A percentile compares a stretch with the other conserved stretches of the same genome.
These are phyloP conservation scores for Poeciliopsis gracilis DNA, from an alignment of 2,797 vertebrate species.

Conservation along the genomic window DNA sequence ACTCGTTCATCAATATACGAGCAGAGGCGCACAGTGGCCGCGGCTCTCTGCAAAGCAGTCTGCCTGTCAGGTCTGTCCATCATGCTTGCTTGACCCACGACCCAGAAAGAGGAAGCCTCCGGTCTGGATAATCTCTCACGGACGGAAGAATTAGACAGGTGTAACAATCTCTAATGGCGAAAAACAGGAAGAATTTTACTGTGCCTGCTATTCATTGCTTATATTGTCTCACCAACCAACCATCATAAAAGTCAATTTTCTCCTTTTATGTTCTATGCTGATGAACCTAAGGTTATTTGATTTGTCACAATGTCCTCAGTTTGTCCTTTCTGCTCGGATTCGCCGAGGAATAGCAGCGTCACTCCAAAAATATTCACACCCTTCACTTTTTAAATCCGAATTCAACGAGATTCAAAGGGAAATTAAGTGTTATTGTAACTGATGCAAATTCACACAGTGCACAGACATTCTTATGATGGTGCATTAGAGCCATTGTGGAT, in stretches of 20 bases:
- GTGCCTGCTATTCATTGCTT: slow-evolving; percentile 14
- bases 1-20: slow-evolving; percentile 62
- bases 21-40: slow-evolving; percentile 47
- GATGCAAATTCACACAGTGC: no score
- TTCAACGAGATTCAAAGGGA: no score
- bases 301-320: background rate
- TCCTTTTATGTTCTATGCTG: background rate
- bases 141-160: slow-evolving; percentile 67
- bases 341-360: background rate
- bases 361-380: background rate
- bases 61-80: slow-evolving; percentile 60
- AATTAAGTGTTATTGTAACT: no score
- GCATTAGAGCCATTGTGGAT: no score
- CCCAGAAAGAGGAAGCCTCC: slow-evolving; percentile 42
- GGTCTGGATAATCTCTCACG: slow-evolving; percentile 66
- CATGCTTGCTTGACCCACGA: slow-evolving; percentile 42
- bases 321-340: background rate
- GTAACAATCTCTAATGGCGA: slow-evolving; percentile 70
- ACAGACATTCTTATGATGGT: background rate
- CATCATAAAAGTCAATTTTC: background rate
- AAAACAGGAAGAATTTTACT: slow-evolving; percentile 69
- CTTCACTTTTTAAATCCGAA: background rate
- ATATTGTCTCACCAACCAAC: slow-evolving; percentile 23
- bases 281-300: background rate
- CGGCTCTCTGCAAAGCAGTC: slow-evolving; percentile 60